These are phyloP conservation scores for Turnix velox DNA, from an alignment of 2,113 vertebrate genomes.

Conservation along the genomic window DNA sequence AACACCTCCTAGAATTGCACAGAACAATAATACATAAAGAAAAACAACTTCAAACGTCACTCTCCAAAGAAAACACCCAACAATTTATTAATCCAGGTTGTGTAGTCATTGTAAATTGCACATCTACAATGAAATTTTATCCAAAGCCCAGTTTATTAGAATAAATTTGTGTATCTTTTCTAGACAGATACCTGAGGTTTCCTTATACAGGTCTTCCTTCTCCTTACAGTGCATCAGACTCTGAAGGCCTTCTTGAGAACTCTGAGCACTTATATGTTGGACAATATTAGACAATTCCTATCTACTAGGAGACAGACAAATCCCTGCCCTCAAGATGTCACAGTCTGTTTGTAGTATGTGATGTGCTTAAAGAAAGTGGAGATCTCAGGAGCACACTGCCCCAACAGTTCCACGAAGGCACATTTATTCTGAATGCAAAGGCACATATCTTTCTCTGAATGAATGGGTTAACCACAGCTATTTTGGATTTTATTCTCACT, in stretches of 20 bases:
- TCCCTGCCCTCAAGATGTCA: background rate
- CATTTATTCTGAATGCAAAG: background rate
- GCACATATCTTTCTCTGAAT: background rate
- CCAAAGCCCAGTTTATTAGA: background rate
- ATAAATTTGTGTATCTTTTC: background rate
- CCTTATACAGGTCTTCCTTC: background rate
- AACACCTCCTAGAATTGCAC: background rate
- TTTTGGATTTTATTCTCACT: slow-evolving; percentile 10
- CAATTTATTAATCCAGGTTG: background rate
- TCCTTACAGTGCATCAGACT: background rate
- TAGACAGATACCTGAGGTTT: background rate
- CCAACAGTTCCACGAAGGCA: background rate
- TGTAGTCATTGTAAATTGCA: background rate
- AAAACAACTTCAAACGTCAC: background rate
- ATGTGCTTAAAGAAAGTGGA: background rate
- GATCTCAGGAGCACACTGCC: background rate
- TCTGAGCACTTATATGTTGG: background rate
- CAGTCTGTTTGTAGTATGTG: background rate
- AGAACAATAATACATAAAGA: background rate
- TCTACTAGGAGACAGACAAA: background rate
- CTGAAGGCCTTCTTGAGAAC: background rate
- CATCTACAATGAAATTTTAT: background rate
- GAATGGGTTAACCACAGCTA: slow-evolving; percentile 32
- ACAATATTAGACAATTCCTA: background rate
- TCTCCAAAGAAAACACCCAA: background rate